These are phyloP conservation scores for Apamea epomidion DNA, from an alignment of 2,888 invertebrate species.

Conservation along the genomic window DNA sequence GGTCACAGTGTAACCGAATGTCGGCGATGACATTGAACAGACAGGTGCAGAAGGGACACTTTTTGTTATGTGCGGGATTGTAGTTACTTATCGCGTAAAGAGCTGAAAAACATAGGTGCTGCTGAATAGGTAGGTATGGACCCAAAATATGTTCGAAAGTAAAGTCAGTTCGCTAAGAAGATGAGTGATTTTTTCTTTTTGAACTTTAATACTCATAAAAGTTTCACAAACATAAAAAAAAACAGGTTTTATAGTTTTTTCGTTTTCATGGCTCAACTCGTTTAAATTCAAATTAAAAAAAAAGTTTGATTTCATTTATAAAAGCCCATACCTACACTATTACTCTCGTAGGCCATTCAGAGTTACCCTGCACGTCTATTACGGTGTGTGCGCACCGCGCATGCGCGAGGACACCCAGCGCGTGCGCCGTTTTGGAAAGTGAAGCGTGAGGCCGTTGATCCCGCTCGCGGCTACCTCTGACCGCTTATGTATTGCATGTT, in stretches of 20 bases:
- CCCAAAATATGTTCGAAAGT: background rate
- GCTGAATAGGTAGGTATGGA: background rate
- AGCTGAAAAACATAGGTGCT: background rate
- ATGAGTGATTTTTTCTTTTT: too few species aligned
- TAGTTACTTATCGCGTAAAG: too few species aligned
- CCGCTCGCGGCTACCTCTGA: conserved; percentile 48
- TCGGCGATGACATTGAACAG: background rate
- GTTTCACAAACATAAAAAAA: background rate
- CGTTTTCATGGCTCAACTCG: too few species aligned
- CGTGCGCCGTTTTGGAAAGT: conserved; percentile 57
- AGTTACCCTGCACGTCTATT: background rate
- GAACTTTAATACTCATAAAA: background rate
- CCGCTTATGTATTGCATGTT: conserved; percentile 39
- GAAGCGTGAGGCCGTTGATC: conserved; percentile 39
- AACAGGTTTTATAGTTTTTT: background rate
- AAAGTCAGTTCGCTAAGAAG: background rate
- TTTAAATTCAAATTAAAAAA: background rate
- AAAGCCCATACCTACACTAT: background rate
- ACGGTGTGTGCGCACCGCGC: background rate
- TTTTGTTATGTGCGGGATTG: too few species aligned
- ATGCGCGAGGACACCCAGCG: conserved; percentile 26
- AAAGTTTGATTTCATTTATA: background rate
- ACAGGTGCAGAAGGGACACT: background rate
- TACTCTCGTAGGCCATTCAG: background rate
- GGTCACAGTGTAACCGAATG: conserved; percentile 20